phyloP scores from a whole-genome alignment of 2,113 vertebrate species.

The Nerophis ophidion region DNA sequence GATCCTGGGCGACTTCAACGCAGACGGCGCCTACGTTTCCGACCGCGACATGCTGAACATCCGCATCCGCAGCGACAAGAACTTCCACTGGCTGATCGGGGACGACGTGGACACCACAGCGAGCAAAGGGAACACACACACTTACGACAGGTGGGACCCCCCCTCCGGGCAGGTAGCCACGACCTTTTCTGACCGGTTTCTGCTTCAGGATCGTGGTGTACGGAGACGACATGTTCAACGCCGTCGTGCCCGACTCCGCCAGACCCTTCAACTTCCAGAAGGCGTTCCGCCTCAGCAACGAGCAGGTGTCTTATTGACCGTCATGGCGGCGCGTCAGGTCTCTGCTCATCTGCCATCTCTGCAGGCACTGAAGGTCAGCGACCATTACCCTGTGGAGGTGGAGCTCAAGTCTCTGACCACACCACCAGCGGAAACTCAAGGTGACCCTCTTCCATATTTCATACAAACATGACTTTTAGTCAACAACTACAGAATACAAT shows the following conservation, averaged over 20 bases:
- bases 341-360: background rate
- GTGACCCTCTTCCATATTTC: slow-evolving; percentile 11
- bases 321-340: too few relatives aligned
- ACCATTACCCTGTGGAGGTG: slow-evolving; percentile 75
- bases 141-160: slow-evolving; percentile 64
- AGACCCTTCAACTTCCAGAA: slow-evolving; percentile 74
- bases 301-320: slow-evolving; percentile 54
- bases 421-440: background rate
- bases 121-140: slow-evolving; percentile 50
- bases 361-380: slow-evolving; percentile 67
- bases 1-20: slow-evolving; percentile 74
- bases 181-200: background rate
- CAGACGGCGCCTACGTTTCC: slow-evolving; percentile 61
- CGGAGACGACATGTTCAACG: slow-evolving; percentile 61
- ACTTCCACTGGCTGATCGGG: slow-evolving; percentile 72
- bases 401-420: slow-evolving; percentile 38
- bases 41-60: slow-evolving; percentile 60
- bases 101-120: slow-evolving; percentile 72
- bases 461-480: too few relatives aligned
- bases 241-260: slow-evolving; percentile 66
- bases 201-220: slow-evolving; percentile 76
- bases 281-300: slow-evolving; percentile 47
- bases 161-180: background rate
- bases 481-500: too few relatives aligned
- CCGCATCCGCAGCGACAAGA: slow-evolving; percentile 54